A percentile compares a stretch with the other conserved stretches of the same genome.
Conservation (phyloP, 2,888 invertebrate species). For the Helicoverpa assulta region DNA sequence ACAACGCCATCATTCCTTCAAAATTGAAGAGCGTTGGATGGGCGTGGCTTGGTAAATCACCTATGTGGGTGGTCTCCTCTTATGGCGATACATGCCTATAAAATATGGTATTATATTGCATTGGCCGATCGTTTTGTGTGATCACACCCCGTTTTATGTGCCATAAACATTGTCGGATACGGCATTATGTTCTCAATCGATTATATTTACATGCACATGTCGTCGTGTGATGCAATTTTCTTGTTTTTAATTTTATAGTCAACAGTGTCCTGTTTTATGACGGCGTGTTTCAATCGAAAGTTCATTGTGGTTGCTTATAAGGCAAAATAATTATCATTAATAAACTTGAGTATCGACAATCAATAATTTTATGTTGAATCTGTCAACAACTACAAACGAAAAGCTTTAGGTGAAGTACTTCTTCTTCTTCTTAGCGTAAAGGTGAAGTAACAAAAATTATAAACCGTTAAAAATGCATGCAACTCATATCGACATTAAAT, state of each 20-base stretch:
- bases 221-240: constrained; percentile 42
- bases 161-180: constrained; percentile 71
- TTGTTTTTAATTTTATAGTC: constrained; percentile 30
- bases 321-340: neutral
- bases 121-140: constrained; percentile 68
- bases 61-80: constrained; percentile 82
- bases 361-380: too few relatives aligned
- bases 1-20: constrained; percentile 70
- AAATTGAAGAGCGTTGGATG: constrained; percentile 81
- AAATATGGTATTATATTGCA: constrained; percentile 80
- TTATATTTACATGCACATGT: constrained; percentile 36
- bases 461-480: too few relatives aligned
- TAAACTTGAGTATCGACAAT: neutral
- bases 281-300: neutral
- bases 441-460: too few relatives aligned
- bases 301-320: neutral
- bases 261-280: constrained; percentile 14
- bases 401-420: too few relatives aligned
- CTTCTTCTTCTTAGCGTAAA: too few relatives aligned
- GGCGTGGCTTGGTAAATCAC: constrained; percentile 80
- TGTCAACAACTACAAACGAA: too few relatives aligned
- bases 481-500: too few relatives aligned
- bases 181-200: constrained; percentile 62
- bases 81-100: constrained; percentile 75
- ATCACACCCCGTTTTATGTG: constrained; percentile 82